These are phyloP conservation scores for Erethizon dorsatum DNA, from an alignment of 2,797 vertebrate genomes.

Conservation along the genomic window DNA sequence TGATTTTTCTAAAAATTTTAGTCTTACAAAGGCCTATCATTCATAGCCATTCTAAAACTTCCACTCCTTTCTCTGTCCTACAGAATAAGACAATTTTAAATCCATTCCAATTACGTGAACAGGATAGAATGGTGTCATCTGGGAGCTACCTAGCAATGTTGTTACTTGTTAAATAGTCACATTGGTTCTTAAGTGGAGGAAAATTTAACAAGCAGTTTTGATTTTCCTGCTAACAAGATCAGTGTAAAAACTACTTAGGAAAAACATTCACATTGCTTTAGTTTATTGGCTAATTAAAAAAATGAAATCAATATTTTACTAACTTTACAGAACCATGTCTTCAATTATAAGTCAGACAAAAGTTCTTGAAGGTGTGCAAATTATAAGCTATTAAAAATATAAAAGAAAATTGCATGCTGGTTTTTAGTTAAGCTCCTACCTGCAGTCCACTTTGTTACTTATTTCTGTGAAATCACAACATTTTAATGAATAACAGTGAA, in stretches of 20 bases:
- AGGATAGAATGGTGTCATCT: not conserved
- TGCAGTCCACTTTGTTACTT: constrained; percentile 36
- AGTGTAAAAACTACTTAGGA: not conserved
- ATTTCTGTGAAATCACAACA: constrained; percentile 9
- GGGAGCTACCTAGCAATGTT: not conserved
- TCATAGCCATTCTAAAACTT: not conserved
- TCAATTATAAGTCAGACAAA: constrained; percentile 51
- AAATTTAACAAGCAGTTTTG: constrained; percentile 21
- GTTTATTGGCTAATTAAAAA: constrained; percentile 55
- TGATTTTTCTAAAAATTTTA: not conserved
- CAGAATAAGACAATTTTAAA: not conserved
- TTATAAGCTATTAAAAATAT: constrained; percentile 53
- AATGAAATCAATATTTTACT: constrained; percentile 42
- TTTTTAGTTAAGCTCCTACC: not conserved
- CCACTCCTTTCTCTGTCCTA: not conserved
- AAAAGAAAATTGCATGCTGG: not conserved
- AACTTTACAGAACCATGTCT: not conserved
- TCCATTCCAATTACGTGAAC: not conserved
- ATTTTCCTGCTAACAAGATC: not conserved
- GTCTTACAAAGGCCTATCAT: not conserved
- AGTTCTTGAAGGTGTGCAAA: constrained; percentile 4
- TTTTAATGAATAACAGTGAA: constrained; percentile 23
- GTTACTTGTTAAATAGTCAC: not conserved
- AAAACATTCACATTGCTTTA: constrained; percentile 29
- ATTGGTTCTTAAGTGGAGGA: not conserved